These are phyloP conservation scores for Tridacna crocea DNA, from an alignment of 2,888 invertebrate genomes.

Conservation along the genomic window DNA sequence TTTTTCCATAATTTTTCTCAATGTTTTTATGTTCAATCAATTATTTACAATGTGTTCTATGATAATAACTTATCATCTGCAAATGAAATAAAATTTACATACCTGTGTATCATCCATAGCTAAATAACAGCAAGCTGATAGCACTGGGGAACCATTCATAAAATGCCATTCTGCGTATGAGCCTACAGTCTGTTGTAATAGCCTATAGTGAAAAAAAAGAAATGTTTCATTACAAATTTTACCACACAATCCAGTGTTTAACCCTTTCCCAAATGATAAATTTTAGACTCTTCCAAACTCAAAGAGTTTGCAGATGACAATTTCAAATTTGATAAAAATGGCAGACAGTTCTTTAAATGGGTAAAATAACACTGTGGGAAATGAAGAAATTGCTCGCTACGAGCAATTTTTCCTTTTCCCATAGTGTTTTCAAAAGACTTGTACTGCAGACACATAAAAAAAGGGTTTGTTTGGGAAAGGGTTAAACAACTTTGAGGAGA, in stretches of 20 bases:
- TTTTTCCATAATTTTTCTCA: too few species aligned
- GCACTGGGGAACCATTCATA: conserved; percentile 82
- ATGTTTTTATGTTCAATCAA: too few species aligned
- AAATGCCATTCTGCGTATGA: conserved; percentile 81
- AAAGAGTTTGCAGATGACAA: too few species aligned
- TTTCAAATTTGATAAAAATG: neutral
- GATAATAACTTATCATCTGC: too few species aligned
- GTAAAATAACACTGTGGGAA: neutral
- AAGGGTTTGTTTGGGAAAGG: too few species aligned
- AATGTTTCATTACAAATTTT: neutral
- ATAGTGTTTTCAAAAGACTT: too few species aligned
- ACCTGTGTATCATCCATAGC: conserved; percentile 82
- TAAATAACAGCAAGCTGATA: conserved; percentile 84
- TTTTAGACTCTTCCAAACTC: too few species aligned
- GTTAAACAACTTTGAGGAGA: too few species aligned
- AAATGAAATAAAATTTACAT: neutral
- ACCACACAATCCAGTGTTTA: neutral
- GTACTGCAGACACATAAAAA: too few species aligned
- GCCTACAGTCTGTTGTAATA: conserved; percentile 70
- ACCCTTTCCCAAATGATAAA: too few species aligned
- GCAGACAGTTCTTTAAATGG: neutral
- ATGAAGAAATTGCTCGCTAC: neutral
- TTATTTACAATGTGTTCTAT: too few species aligned
- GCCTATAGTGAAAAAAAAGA: conserved; percentile 59
- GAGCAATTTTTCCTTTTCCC: neutral